Evolutionary conservation across 1,140 invertebrate genomes (phyloP).

Genomic region (Homarus americanus): DNA sequence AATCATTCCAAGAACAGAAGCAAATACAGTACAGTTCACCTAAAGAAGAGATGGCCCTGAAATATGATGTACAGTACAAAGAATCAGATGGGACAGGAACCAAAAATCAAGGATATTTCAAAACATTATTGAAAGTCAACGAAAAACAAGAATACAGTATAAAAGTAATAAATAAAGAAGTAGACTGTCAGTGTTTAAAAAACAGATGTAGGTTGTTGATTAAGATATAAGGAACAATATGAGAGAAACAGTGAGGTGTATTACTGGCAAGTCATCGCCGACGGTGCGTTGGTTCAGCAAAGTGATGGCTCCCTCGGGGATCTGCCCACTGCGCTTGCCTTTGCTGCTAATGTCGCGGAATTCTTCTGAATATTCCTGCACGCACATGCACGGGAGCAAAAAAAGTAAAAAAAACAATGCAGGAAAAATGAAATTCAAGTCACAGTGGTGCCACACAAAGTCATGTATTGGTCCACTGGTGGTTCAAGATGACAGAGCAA

Average conservation of each 20-base stretch:
- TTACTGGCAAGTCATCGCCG: conserved; percentile 95
- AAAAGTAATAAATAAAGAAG: background rate
- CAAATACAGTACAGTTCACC: too few relatives aligned
- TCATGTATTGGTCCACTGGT: conserved; percentile 18
- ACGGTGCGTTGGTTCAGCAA: conserved; percentile 97
- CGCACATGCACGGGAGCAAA: conserved; percentile 55
- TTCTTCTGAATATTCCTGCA: conserved; percentile 96
- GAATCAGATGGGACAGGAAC: too few relatives aligned
- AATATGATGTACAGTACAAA: too few relatives aligned
- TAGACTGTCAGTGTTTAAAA: background rate
- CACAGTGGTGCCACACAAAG: conserved; percentile 37
- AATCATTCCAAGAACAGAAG: too few relatives aligned
- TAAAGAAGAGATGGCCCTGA: too few relatives aligned
- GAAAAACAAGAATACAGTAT: too few relatives aligned
- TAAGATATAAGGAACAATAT: background rate
- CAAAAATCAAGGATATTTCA: background rate
- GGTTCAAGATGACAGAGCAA: conserved; percentile 37
- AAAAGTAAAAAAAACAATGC: conserved; percentile 22
- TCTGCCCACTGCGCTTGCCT: conserved; percentile 90
- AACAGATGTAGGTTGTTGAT: background rate
- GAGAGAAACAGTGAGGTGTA: conserved; percentile 79
- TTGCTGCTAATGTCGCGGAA: conserved; percentile 93
- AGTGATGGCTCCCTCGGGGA: conserved; percentile 93
- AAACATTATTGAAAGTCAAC: background rate
- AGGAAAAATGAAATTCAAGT: conserved; percentile 21